Base-by-base conservation (phyloP, 2,797 vertebrate genomes). In the Moxostoma hubbsi region DNA sequence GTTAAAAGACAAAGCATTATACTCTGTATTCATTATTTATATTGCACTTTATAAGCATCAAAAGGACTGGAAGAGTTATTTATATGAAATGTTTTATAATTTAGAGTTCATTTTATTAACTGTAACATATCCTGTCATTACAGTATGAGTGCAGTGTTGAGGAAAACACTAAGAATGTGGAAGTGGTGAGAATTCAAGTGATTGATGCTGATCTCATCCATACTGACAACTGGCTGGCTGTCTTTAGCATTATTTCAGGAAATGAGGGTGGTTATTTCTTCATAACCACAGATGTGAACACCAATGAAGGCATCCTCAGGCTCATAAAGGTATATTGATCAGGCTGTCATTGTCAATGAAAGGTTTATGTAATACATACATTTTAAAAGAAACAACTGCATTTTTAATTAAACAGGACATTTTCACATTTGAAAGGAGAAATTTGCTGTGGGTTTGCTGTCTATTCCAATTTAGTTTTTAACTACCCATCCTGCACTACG, bases 181-280 rank as follows among this genome's bases (percentile, higher is more conserved):
- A 97, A 80, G 89, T 96, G 53, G 55, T 97, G 83, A 93, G 96
- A 86, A 93, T 99, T 84, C 90, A 93, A 91, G 94, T 93, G 45
- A 57, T 87, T 47, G 98, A 99, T 86, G 83, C 85, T 80, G 97
- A 99, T 64, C 82, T 94, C 88, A 91, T 93, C 10, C 66, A 91
- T 86, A 90, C 96, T 11, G 95, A 96, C 15, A 99, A 96, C 73
- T 99, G 97, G 97, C 69, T 90, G 78, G 96, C 96, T 3, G 91
- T 92, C 11, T 99, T 89, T 85, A 86, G 90, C 81, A 96, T 99
- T 18, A 66, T 93, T 57, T 95, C 95, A 0, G 98, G 98, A 82
- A 98, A 99, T 71, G 97, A 99, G 85, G 96, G 91, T 0, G 92
- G 94, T 8, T 96, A 92, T 84, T 98, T 98, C 89, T 93, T 59